Evolutionary conservation across 2,888 invertebrate genomes (phyloP).

Genomic region (Lasioglossum oenotherae): DNA sequence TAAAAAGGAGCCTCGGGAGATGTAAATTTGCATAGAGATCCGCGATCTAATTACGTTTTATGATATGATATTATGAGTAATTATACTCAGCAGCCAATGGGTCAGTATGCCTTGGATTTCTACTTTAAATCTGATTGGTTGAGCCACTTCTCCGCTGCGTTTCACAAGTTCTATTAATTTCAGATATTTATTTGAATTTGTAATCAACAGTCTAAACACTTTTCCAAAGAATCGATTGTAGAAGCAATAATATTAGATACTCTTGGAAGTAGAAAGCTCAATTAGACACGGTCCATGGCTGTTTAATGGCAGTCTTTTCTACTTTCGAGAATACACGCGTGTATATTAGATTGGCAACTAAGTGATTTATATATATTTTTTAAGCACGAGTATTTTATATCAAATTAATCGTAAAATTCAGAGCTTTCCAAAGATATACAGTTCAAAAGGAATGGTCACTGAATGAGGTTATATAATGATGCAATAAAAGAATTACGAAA

Average conservation of each 20-base stretch:
- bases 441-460: too few species aligned
- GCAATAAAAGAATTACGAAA: too few species aligned
- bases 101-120: neutral
- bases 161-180: neutral
- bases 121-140: neutral
- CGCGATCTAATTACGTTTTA: neutral
- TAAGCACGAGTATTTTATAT: too few species aligned
- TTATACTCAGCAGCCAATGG: neutral
- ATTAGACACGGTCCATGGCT: neutral
- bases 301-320: neutral
- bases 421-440: too few species aligned
- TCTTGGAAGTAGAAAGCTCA: neutral
- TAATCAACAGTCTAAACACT: neutral
- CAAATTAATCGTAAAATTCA: too few species aligned
- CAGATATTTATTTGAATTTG: neutral
- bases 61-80: conserved; percentile 2
- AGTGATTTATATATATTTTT: too few species aligned
- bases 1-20: neutral
- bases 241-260: neutral
- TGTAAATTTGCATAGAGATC: neutral
- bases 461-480: too few species aligned
- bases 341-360: too few species aligned
- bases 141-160: neutral
- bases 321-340: neutral
- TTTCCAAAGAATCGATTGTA: neutral